Conservation (phyloP, 2,113 vertebrate genomes). For the Pterocles orientalis region DNA sequence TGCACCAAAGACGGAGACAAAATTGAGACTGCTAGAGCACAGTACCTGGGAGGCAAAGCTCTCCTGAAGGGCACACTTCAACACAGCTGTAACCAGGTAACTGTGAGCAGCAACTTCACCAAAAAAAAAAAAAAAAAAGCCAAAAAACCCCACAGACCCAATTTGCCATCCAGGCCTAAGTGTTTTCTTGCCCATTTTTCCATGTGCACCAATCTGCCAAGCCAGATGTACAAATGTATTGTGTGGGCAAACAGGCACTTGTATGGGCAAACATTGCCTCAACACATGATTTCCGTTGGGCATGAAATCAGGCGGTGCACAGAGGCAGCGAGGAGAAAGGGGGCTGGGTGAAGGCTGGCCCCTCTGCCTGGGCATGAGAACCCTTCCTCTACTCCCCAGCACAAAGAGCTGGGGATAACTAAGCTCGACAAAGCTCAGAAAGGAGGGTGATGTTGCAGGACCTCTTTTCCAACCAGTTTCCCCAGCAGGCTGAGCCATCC, state of each 20-base stretch:
- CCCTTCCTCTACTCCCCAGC: neutral
- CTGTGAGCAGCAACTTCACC: neutral
- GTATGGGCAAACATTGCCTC: slow-evolving; percentile 48
- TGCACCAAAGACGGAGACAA: neutral
- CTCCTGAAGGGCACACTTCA: neutral
- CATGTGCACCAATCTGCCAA: slow-evolving; percentile 64
- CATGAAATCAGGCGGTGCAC: neutral
- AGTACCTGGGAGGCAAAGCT: neutral
- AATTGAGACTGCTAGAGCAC: neutral
- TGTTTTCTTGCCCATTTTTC: slow-evolving; percentile 43
- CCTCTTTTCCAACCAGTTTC: neutral
- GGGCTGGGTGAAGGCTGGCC: neutral
- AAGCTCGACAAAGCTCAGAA: accelerated
- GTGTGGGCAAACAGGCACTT: slow-evolving; percentile 62
- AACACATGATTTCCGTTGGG: neutral
- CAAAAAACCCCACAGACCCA: neutral
- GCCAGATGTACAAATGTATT: slow-evolving; percentile 61
- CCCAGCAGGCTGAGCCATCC: neutral
- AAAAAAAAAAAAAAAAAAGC: neutral
- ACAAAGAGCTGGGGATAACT: neutral
- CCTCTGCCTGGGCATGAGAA: neutral
- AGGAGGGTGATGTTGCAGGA: neutral
- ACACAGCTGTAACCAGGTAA: neutral
- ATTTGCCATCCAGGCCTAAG: slow-evolving; percentile 25
- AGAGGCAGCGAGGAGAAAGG: neutral